Evolutionary conservation across 2,113 vertebrate genomes (phyloP), one percentile per base, ranked within the genome.

Genomic region (Cephalopterus ornatus): DNA sequence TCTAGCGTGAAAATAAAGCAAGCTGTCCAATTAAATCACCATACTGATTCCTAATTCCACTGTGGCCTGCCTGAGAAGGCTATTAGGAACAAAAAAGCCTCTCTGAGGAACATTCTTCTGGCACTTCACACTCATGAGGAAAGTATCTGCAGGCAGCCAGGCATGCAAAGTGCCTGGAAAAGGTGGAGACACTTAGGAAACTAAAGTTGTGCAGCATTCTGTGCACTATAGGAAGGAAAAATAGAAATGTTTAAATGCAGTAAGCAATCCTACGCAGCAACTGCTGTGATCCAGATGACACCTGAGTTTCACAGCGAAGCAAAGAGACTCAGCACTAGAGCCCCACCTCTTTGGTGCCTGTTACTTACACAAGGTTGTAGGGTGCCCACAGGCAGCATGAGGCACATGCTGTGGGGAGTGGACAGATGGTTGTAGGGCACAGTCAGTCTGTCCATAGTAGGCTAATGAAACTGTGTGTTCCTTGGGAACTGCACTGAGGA

Each of bases 21-120:
- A 93, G 49, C n/a, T 81, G 33, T 72, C 77, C 88, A 94, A 70
- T 91, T 89, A 85, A 73, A 94, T 88, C 56, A 65, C 77, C 52
- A 65, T 61, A 47, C 37, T 66, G 80, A 63, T 90, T 88, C 56
- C 71, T 67, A 82, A 70, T 71, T 94, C 93, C 50, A 50, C 85
- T 30, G 35, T 24, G 75, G 52, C 59, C 35, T 65, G 32, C n/a
- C 59, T 95, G n/a, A 73, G 75, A 78, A 92, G 68, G 58, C 53
- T 71, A 92, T 90, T 86, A 88, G 42, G 82, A 74, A 58, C 53
- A 55, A 46, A 77, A 95, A 35, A 53, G 14, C 6, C 55, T 96
- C 83, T 72, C 59, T 1, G 8, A 92, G 63, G 50, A 91, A 90
- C 49, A 61, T 76, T 94, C 92, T 56, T 6, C 47, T 91, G 74